These are phyloP conservation scores for Sus cebifrons DNA, from an alignment of 2,797 vertebrate species.

Conservation along the genomic window DNA sequence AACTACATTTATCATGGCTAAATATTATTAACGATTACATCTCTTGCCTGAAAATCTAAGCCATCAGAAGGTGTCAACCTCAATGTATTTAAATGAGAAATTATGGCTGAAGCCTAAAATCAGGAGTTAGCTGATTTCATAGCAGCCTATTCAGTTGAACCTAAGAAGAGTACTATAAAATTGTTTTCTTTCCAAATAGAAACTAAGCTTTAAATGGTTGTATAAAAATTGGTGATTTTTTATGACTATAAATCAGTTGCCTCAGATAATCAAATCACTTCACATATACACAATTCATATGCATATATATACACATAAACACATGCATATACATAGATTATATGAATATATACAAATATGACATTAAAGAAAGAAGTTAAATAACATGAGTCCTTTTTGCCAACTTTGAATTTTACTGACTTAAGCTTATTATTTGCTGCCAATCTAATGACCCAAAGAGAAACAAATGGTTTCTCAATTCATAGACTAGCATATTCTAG, in stretches of 20 bases:
- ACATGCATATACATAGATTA: neutral
- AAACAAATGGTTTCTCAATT: constrained; percentile 29
- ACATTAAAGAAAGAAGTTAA: constrained; percentile 18
- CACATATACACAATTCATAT: neutral
- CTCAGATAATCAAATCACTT: neutral
- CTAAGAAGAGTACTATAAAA: neutral
- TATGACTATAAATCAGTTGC: neutral
- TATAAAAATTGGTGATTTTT: neutral
- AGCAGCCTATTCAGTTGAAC: neutral
- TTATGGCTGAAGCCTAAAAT: neutral
- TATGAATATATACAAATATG: neutral
- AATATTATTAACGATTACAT: constrained; percentile 38
- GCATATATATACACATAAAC: neutral
- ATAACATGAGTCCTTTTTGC: constrained; percentile 22
- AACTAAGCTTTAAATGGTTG: neutral
- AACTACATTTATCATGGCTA: constrained; percentile 56
- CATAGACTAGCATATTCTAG: neutral
- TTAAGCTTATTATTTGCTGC: constrained; percentile 45
- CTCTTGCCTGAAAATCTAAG: constrained; percentile 16
- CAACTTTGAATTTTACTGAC: constrained; percentile 14
- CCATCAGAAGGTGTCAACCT: constrained; percentile 17
- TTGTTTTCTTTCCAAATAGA: constrained; percentile 43
- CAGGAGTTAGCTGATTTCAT: neutral
- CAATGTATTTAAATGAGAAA: constrained; percentile 21
- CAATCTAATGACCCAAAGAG: neutral